A percentile compares a stretch with the other conserved stretches of the same genome.
phyloP scores from a whole-genome alignment of 2,113 vertebrate genomes.

The Ceyx cyanopectus region DNA sequence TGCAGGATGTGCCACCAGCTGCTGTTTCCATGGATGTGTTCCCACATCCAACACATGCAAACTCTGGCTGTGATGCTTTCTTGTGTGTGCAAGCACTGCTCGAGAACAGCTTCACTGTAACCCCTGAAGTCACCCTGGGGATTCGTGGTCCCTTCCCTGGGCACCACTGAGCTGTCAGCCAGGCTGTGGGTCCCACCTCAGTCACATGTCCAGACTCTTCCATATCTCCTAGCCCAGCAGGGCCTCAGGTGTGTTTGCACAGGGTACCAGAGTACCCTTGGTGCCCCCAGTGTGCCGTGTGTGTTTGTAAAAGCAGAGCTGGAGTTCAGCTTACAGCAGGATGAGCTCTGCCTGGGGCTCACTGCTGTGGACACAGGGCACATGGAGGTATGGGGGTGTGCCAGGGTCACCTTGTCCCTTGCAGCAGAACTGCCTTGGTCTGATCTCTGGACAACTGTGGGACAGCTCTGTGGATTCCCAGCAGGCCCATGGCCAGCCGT shows the following conservation, averaged over 20 bases:
- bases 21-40: background rate
- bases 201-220: background rate
- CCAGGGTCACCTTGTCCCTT: background rate
- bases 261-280: background rate
- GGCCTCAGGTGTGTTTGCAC: background rate
- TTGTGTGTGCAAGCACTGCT: background rate
- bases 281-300: background rate
- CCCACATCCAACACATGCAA: background rate
- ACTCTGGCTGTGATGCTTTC: background rate
- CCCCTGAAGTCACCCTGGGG: background rate
- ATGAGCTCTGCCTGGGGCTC: background rate
- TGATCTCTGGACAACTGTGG: rapidly evolving
- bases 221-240: rapidly evolving
- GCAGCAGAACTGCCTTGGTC: background rate
- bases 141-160: background rate
- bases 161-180: background rate
- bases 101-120: background rate
- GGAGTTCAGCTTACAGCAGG: background rate
- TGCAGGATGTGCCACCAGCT: background rate
- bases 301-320: background rate
- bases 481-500: background rate
- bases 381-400: rapidly evolving
- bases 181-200: background rate
- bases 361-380: background rate
- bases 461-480: background rate